phyloP scores from a whole-genome alignment of 2,113 vertebrate species.

The Phalacrocorax brasilianus region DNA sequence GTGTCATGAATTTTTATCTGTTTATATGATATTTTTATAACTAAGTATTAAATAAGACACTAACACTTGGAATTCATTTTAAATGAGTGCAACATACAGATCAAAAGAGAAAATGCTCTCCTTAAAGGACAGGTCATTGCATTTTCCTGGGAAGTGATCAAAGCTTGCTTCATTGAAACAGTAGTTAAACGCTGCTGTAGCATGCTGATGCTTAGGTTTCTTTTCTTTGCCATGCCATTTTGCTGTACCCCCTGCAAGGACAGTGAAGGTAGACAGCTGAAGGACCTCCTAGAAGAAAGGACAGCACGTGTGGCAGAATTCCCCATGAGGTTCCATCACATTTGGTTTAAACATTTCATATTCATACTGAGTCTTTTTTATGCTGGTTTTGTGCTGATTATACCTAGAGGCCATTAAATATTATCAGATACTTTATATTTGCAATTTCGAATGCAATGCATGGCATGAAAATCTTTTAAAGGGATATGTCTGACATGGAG shows the following conservation, averaged over 20 bases:
- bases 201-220: not conserved
- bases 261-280: not conserved
- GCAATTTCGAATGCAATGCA: not conserved
- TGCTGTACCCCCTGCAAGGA: constrained; percentile 27
- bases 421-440: constrained; percentile 32
- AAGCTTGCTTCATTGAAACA: constrained; percentile 38
- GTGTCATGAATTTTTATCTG: not conserved
- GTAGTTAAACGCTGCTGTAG: constrained; percentile 7
- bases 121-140: not conserved
- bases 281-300: constrained; percentile 50
- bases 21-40: constrained; percentile 16
- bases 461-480: not conserved
- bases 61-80: not conserved
- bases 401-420: constrained; percentile 59
- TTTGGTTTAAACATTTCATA: constrained; percentile 36
- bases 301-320: constrained; percentile 7
- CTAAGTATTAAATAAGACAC: not conserved
- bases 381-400: constrained; percentile 50
- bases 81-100: not conserved
- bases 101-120: not conserved
- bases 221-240: not conserved
- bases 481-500: constrained; percentile 17
- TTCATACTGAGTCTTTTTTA: constrained; percentile 36
- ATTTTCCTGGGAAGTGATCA: not conserved
- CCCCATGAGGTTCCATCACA: constrained; percentile 1